Percentiles rank a stretch among this genome's conserved stretches.
Conservation (phyloP, 2,797 vertebrate genomes). For the Orestias chungarensis region DNA sequence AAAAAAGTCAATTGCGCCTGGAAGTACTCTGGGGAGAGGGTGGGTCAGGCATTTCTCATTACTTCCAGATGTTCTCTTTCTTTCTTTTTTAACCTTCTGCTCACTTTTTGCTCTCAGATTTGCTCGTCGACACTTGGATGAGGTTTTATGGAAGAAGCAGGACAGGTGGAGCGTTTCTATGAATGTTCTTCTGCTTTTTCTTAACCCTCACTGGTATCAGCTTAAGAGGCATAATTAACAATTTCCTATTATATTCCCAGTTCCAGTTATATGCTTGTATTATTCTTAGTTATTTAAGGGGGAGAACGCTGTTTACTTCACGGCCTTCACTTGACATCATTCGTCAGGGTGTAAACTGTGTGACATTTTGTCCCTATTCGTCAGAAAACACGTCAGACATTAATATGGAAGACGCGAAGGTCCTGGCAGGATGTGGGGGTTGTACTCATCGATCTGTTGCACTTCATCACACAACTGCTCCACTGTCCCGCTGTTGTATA, state of each 20-base stretch:
- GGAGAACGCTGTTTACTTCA: not conserved
- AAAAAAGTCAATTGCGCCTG: constrained; percentile 50
- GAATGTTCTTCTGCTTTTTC: not conserved
- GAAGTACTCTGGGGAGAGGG: constrained; percentile 78
- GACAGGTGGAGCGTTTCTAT: constrained; percentile 6
- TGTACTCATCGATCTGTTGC: constrained; percentile 55
- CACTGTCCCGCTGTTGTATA: constrained; percentile 67
- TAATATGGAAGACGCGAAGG: constrained; percentile 50
- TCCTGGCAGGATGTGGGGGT: constrained; percentile 60
- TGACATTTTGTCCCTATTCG: not conserved
- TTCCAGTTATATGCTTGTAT: too few species aligned
- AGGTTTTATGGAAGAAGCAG: constrained; percentile 5
- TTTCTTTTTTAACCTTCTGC: not conserved
- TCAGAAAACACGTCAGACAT: constrained; percentile 54
- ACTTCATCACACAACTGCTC: constrained; percentile 61
- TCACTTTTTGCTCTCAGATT: constrained; percentile 51
- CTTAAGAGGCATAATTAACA: not conserved
- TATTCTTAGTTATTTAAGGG: not conserved
- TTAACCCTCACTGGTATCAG: not conserved
- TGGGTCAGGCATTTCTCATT: constrained; percentile 78
- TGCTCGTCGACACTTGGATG: constrained; percentile 29
- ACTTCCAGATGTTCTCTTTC: constrained; percentile 82
- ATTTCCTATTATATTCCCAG: not conserved
- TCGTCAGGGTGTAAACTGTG: not conserved
- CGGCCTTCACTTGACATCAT: not conserved